Evolutionary conservation across 2,888 invertebrate species (phyloP), one percentile per base, ranked within the genome.

Genomic region (Elmis aenea): DNA sequence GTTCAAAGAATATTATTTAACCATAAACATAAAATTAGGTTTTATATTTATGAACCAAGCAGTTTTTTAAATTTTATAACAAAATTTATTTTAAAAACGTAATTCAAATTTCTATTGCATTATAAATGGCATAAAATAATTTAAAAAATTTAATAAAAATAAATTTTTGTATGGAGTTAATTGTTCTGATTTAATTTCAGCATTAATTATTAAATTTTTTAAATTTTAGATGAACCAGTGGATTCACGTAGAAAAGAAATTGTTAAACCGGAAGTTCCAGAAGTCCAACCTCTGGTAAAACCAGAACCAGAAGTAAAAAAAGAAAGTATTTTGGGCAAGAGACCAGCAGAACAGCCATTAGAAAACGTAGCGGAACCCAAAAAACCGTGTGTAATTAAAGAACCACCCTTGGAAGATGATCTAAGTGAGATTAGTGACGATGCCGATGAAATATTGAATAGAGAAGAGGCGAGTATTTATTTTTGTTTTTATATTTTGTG

Each of bases 361-460:
- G 68, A 75, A 50, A 51, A 65, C 58, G 54, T 68, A 3, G 68
- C 50, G 1, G 71, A 69, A 30, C 33, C 62, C 26, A 78, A 78
- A 51, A 76, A 75, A 46, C 46, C 55, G 2, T 61, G 63, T 54
- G n/a, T n/a, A n/a, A 13, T 59, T 43, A 76, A 73, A 59, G 54
- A 52, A 16, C 54, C 59, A 13, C 59, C 61, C 14, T 68, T 81
- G 57, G 72, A 81, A 51, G 77, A 83, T 57, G 83, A 87, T 62
- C 75, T 90, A 8, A 90, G 89, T 64, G 90, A 90, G 67, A 88
- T 90, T 42, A 89, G 89, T 59, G 89, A 89, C 54, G 89, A 89
- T 65, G 87, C 88, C 33, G 89, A 89, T 64, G 90, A 90, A 55
- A 88, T 90, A 57, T 73, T 89, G 3, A 84, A 88, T 47, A 79